phyloP scores from a whole-genome alignment of 2,888 invertebrate species.

The Euclidia mi region DNA sequence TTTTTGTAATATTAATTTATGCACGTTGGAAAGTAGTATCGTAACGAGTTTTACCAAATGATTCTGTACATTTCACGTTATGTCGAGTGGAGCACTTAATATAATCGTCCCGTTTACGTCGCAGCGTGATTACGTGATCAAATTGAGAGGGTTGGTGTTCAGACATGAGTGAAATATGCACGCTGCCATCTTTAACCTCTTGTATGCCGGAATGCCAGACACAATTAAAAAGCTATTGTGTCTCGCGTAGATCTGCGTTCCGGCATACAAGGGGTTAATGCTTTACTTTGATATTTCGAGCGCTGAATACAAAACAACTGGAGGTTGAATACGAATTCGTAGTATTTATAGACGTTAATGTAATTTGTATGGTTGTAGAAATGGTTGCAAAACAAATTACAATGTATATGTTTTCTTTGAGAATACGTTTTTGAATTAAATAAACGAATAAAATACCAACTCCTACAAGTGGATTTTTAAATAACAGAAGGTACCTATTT shows the following conservation, averaged over 20 bases:
- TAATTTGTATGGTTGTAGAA: background rate
- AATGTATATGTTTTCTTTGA: too few relatives aligned
- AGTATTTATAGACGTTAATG: background rate
- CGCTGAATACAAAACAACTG: constrained; percentile 6
- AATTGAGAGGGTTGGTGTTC: constrained; percentile 21
- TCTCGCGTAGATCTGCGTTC: too few relatives aligned
- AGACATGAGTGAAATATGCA: constrained; percentile 14
- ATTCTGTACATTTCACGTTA: constrained; percentile 14
- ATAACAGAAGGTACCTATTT: too few relatives aligned
- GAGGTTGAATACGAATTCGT: background rate
- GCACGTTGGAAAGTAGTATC: background rate
- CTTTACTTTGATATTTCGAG: constrained; percentile 11
- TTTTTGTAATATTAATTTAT: background rate
- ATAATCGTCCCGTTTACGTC: constrained; percentile 12
- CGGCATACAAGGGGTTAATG: too few relatives aligned
- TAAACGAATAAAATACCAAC: too few relatives aligned
- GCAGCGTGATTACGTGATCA: constrained; percentile 20
- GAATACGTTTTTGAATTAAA: too few relatives aligned
- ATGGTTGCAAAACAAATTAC: background rate
- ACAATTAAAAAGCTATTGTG: too few relatives aligned
- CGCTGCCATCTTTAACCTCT: constrained; percentile 3
- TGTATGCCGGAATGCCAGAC: too few relatives aligned
- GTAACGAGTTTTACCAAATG: background rate
- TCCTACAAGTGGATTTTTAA: too few relatives aligned
- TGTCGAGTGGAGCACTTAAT: constrained; percentile 14